phyloP scores from a whole-genome alignment of 2,888 invertebrate species.

The Drosophila austrosaltans region DNA sequence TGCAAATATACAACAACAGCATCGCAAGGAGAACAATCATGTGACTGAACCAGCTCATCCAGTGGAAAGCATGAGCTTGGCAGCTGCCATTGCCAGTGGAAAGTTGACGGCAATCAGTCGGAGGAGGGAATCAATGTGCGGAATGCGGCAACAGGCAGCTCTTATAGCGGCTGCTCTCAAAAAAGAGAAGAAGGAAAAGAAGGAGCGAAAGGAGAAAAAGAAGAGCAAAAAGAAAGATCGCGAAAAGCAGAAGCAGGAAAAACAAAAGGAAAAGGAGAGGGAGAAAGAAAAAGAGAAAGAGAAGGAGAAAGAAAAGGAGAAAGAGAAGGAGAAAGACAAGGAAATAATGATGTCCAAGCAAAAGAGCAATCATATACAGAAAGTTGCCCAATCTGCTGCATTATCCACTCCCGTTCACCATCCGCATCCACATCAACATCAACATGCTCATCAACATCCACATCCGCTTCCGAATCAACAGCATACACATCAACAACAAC shows the following conservation, averaged over 20 bases:
- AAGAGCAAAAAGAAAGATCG: constrained; percentile 53
- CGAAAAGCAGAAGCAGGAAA: constrained; percentile 46
- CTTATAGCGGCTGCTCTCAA: constrained; percentile 60
- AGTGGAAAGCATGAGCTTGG: constrained; percentile 55
- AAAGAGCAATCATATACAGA: constrained; percentile 48
- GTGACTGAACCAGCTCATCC: constrained; percentile 27
- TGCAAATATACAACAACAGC: constrained; percentile 46
- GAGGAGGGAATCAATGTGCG: constrained; percentile 72
- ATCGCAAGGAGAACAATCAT: constrained; percentile 68
- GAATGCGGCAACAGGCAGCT: constrained; percentile 63
- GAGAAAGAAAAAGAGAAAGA: constrained; percentile 34
- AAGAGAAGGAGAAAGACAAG: constrained; percentile 26
- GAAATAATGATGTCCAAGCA: constrained; percentile 21
- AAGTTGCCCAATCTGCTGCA: constrained; percentile 22
- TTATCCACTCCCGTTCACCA: neutral
- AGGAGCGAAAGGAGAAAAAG: constrained; percentile 53
- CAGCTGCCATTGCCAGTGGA: constrained; percentile 62
- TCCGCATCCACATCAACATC: neutral
- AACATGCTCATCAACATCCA: neutral
- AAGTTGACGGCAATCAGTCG: constrained; percentile 64
- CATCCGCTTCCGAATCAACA: neutral
- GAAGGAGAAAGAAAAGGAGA: constrained; percentile 28
- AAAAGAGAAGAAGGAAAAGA: constrained; percentile 69
- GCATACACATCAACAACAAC: constrained; percentile 12
- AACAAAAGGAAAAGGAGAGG: constrained; percentile 47